Conservation (phyloP, 2,797 vertebrate species). For the Manis pentadactyla region DNA sequence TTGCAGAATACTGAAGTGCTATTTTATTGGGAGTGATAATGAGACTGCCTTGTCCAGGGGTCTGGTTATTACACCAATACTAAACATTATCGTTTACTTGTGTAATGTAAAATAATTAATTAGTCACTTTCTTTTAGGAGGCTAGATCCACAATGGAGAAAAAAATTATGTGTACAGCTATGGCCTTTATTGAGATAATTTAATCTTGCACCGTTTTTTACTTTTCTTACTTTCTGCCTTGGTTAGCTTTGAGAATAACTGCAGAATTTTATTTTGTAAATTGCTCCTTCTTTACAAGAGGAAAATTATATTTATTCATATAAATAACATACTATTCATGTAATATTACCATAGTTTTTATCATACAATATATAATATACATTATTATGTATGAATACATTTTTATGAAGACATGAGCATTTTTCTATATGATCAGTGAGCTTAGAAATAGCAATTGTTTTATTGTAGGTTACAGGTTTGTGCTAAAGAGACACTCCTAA, state of each 20-base stretch:
- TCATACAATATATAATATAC: not conserved
- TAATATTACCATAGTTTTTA: not conserved
- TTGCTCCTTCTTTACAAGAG: not conserved
- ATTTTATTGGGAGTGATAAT: conserved; percentile 52
- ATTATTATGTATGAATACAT: not conserved
- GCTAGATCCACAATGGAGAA: not conserved
- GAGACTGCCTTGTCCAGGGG: conserved; percentile 20
- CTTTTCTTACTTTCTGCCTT: not conserved
- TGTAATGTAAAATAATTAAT: conserved; percentile 57
- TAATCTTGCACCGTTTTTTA: not conserved
- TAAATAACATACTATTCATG: not conserved
- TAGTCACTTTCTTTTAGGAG: not conserved
- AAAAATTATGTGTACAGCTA: not conserved
- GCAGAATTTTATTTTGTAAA: not conserved
- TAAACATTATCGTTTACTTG: conserved; percentile 37
- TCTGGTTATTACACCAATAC: not conserved
- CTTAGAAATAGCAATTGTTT: conserved; percentile 6
- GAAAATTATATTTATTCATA: conserved; percentile 1
- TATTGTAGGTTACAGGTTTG: not conserved
- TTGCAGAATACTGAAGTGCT: conserved; percentile 49
- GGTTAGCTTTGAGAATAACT: not conserved
- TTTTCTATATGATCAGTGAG: not conserved
- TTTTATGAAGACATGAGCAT: not conserved
- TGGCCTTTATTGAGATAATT: not conserved
- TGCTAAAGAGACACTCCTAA: not conserved